These are phyloP conservation scores for Etheostoma spectabile DNA, from an alignment of 2,113 vertebrate species.

Conservation along the genomic window DNA sequence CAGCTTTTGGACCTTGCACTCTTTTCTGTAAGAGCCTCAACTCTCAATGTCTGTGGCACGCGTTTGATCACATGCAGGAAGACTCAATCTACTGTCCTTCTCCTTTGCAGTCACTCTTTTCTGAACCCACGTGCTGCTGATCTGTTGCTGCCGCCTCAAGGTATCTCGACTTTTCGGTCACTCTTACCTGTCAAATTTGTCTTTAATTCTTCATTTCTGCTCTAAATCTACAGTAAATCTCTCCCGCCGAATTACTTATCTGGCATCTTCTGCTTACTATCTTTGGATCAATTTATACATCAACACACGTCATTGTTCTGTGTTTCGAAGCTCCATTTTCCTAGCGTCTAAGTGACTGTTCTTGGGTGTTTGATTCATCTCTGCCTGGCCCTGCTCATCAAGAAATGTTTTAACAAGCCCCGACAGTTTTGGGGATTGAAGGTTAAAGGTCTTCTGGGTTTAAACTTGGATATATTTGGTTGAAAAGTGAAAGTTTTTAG, in stretches of 20 bases:
- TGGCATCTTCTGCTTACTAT: background rate
- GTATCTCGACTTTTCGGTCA: constrained; percentile 29
- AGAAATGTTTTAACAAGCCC: background rate
- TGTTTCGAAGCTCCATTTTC: background rate
- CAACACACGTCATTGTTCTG: background rate
- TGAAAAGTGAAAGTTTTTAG: background rate
- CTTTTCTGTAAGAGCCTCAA: constrained; percentile 34
- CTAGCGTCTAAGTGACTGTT: background rate
- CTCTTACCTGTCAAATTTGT: background rate
- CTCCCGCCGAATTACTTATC: background rate
- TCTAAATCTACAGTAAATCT: background rate
- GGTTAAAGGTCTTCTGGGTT: background rate
- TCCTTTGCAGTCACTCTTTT: constrained; percentile 36
- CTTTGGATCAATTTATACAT: background rate
- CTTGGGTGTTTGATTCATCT: background rate
- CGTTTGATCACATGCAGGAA: constrained; percentile 52
- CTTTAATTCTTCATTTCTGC: background rate
- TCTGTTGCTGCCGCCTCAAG: constrained; percentile 37
- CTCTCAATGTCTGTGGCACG: constrained; percentile 35
- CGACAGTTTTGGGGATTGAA: background rate
- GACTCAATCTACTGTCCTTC: constrained; percentile 45
- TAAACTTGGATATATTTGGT: background rate
- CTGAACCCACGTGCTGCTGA: constrained; percentile 39
- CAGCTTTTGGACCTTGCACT: constrained; percentile 79
- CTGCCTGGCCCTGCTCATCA: background rate